A percentile compares a stretch with the other conserved stretches of the same genome.
Evolutionary conservation across 2,888 invertebrate species (phyloP).

Genomic region (Emmelina monodactyla): DNA sequence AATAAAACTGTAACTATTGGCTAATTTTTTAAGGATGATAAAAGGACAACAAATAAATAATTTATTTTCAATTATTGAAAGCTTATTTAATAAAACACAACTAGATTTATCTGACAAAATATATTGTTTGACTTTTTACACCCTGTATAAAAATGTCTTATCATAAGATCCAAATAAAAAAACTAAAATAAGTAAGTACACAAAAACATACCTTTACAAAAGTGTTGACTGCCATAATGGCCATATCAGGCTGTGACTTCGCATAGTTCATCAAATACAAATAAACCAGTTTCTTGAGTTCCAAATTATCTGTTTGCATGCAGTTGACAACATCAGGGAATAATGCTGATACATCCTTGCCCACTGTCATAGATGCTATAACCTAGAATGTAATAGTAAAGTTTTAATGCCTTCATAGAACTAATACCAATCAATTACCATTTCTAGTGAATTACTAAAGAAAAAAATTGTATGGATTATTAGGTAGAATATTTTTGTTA

Average conservation of each 20-base stretch:
- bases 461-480: not conserved
- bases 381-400: slow-evolving; percentile 81
- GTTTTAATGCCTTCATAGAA: no score
- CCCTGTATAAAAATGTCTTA: no score
- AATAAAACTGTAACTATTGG: no score
- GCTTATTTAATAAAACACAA: no score
- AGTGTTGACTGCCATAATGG: slow-evolving; percentile 99
- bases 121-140: no score
- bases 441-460: not conserved
- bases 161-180: no score
- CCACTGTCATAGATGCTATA: slow-evolving; percentile 99
- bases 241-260: slow-evolving; percentile 99
- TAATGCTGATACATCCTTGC: slow-evolving; percentile 97
- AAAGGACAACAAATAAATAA: no score
- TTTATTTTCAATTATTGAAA: no score
- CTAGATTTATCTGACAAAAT: not conserved
- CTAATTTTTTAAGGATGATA: no score
- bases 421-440: not conserved
- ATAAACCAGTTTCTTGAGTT: slow-evolving; percentile 98
- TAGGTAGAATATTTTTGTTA: no score
- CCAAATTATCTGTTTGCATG: slow-evolving; percentile 99
- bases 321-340: slow-evolving; percentile 99
- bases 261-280: slow-evolving; percentile 99
- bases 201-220: slow-evolving; percentile 90
- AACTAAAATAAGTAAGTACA: no score